Evolutionary conservation across 2,113 vertebrate species (phyloP).

Genomic region (Noctilio leporinus): DNA sequence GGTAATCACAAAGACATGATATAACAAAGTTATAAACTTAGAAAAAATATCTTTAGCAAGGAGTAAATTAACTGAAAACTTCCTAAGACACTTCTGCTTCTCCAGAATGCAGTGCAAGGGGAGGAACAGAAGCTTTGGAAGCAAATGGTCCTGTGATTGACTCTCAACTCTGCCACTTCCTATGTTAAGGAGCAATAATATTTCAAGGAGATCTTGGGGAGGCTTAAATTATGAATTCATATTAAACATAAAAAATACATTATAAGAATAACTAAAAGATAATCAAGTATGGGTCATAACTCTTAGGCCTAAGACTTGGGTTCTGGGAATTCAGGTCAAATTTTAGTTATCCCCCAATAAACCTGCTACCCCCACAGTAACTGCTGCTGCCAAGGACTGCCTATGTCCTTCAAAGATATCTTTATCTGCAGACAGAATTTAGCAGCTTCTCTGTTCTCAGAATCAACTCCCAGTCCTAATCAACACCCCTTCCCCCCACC

Average conservation of each 20-base stretch:
- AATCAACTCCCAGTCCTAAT: too few species aligned
- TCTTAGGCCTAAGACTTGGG: too few species aligned
- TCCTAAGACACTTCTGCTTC: not conserved
- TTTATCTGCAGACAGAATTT: too few species aligned
- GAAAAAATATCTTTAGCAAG: conserved; percentile 1
- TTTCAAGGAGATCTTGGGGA: not conserved
- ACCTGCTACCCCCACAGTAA: too few species aligned
- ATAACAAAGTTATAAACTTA: not conserved
- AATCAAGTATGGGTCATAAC: not conserved
- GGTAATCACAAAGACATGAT: not conserved
- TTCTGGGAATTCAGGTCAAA: too few species aligned
- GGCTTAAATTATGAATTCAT: not conserved
- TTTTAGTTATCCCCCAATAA: too few species aligned
- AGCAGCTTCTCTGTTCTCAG: too few species aligned
- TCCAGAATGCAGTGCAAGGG: not conserved
- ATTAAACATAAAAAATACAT: not conserved
- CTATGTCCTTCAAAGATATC: too few species aligned
- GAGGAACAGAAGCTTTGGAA: not conserved
- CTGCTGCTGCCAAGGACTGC: too few species aligned
- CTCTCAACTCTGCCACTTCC: not conserved
- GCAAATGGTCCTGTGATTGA: not conserved
- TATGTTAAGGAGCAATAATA: not conserved
- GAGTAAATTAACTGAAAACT: not conserved
- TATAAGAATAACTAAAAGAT: not conserved
- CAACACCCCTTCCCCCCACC: too few species aligned